These are phyloP conservation scores for Chauna torquata DNA, from an alignment of 2,113 vertebrate species.

Conservation along the genomic window DNA sequence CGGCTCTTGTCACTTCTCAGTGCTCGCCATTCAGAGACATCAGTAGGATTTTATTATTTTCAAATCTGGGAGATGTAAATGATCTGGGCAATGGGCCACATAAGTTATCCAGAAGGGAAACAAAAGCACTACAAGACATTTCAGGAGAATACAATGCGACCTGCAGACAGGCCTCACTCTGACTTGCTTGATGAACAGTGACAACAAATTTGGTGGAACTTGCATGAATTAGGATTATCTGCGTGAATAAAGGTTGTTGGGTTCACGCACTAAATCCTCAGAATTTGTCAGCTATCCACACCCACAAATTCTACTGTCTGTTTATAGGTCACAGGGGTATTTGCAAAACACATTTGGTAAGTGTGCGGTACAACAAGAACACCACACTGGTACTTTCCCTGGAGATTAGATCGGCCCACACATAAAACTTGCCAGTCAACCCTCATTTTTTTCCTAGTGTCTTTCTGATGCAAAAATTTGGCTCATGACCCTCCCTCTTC, in stretches of 20 bases:
- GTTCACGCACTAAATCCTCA: constrained; percentile 21
- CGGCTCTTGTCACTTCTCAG: background rate
- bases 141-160: background rate
- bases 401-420: background rate
- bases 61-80: background rate
- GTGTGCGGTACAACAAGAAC: rapidly evolving
- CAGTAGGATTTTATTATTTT: background rate
- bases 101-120: background rate
- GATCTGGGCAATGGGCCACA: background rate
- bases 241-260: background rate
- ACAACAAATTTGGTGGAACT: background rate
- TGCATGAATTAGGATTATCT: background rate
- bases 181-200: background rate
- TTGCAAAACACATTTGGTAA: background rate
- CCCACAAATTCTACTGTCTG: background rate
- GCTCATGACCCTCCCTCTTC: background rate
- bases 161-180: background rate
- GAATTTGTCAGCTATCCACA: constrained; percentile 3
- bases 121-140: background rate
- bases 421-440: background rate
- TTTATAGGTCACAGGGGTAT: background rate
- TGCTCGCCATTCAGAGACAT: background rate
- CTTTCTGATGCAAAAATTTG: background rate
- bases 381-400: background rate
- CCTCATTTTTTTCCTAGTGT: background rate